Percentiles rank a stretch among this genome's conserved stretches.
These are phyloP conservation scores for Apis florea DNA, from an alignment of 1,140 invertebrate species.

Conservation along the genomic window DNA sequence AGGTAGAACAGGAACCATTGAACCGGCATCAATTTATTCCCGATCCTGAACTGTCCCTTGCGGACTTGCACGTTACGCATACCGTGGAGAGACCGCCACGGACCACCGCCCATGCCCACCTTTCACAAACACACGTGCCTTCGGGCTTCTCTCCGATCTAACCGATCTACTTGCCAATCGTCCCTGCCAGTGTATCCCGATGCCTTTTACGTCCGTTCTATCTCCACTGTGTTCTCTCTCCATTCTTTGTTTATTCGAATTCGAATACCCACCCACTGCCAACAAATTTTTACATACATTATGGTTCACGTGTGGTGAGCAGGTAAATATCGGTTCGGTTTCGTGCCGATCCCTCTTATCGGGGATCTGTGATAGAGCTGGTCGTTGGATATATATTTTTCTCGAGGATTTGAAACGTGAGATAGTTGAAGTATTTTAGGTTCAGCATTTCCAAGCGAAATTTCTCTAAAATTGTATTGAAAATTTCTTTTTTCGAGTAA, in stretches of 20 bases:
- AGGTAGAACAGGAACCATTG: conserved; percentile 57
- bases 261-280: neutral
- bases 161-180: conserved; percentile 30
- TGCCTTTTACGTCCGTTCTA: neutral
- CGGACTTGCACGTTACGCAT: conserved; percentile 53
- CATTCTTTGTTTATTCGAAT: conserved; percentile 10
- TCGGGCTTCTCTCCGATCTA: conserved; percentile 30
- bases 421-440: neutral
- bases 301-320: too few species aligned
- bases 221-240: neutral
- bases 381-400: neutral
- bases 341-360: neutral
- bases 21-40: conserved; percentile 41
- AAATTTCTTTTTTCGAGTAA: neutral
- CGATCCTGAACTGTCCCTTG: conserved; percentile 48
- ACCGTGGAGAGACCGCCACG: conserved; percentile 55
- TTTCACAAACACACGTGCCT: conserved; percentile 65
- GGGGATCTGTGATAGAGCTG: neutral
- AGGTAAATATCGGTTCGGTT: neutral
- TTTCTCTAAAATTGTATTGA: conserved; percentile 4
- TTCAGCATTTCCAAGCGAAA: neutral
- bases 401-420: neutral
- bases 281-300: neutral
- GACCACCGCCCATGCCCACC: conserved; percentile 63
- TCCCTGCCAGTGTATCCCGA: conserved; percentile 14